Base-by-base conservation (phyloP, 2,888 invertebrate genomes). In the Pristionchus entomophagus region DNA sequence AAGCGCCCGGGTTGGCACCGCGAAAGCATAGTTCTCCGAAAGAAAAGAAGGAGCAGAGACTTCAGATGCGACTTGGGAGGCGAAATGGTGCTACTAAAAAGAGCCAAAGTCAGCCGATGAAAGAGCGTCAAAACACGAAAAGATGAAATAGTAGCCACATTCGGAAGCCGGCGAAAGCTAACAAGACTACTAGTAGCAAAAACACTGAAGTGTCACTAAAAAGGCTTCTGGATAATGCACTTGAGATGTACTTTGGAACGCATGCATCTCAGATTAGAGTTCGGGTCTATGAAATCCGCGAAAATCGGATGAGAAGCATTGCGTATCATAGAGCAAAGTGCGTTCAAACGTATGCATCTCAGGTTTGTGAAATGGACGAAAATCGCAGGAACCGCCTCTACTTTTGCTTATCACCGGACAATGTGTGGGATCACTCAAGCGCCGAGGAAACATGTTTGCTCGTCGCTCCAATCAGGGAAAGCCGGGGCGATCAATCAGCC, bases 381-480 rank as follows among this genome's bases (percentile, higher is more conserved):
- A n/a, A n/a, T n/a, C n/a, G n/a, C 45, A 22, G 10, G 22, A 56
- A 56, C 4, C 56, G 12, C 56, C 56, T 56, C 19, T 17, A 22
- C n/a, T 17, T 17, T 17, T 22, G 56, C 56, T 22, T 56, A 22
- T 17, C 14, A 22, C 4, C 56, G 22, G 8, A 22, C 8, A 22
- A 56, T 8, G 22, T 56, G 17, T 56, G 73, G 12, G 45, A 26
- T 73, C 73, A 26, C 26, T 26, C 73, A 45, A 26, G 65, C 35
- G 35, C 10, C 12, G 45, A 73, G 45, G 73, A 73, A 73, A 73
- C 73, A 73, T 73, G 73, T 73, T 73, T 73, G 73, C 1, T 65
- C 32, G 62, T 29, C 45, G 45, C 45, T 62, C 65, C 65, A 65
- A 65, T 65, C 65, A 65, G 65, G 32, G 65, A 62, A 62, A 62